Evolutionary conservation across 2,113 vertebrate species (phyloP).

Genomic region (Gymnarchus niloticus): DNA sequence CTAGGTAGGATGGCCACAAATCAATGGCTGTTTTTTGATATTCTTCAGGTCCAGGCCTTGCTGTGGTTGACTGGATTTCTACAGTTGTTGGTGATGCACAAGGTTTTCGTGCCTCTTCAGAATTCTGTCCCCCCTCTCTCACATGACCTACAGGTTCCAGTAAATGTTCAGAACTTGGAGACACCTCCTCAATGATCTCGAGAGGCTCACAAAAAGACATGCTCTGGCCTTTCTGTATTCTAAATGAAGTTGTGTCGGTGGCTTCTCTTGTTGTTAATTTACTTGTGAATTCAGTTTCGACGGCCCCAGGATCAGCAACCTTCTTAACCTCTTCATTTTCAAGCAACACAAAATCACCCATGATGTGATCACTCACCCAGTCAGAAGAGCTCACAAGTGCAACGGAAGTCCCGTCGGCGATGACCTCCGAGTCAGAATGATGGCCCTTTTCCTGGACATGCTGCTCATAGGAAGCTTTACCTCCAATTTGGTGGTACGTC

Average conservation of each 20-base stretch:
- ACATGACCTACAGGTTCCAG: background rate
- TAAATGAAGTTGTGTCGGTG: background rate
- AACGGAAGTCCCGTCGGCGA: background rate
- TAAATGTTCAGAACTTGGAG: background rate
- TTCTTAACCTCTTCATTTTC: constrained; percentile 24
- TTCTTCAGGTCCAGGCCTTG: background rate
- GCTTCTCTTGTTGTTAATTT: background rate
- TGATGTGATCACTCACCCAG: constrained; percentile 24
- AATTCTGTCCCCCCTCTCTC: background rate
- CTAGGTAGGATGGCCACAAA: background rate
- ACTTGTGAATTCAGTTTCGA: background rate
- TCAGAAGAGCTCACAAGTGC: background rate
- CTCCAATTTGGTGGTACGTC: constrained; percentile 42
- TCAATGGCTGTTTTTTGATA: background rate
- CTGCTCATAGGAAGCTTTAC: background rate
- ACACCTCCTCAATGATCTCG: background rate
- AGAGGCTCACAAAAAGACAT: background rate
- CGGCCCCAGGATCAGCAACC: background rate
- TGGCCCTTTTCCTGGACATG: constrained; percentile 29
- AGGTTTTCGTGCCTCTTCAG: background rate
- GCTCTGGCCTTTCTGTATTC: background rate
- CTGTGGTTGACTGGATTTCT: background rate
- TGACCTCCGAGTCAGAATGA: constrained; percentile 11
- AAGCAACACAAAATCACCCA: constrained; percentile 22
- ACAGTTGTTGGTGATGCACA: background rate